A percentile compares a stretch with the other conserved stretches of the same genome.
Evolutionary conservation across 1,140 invertebrate species (phyloP).

Genomic region (Phortica variegata): DNA sequence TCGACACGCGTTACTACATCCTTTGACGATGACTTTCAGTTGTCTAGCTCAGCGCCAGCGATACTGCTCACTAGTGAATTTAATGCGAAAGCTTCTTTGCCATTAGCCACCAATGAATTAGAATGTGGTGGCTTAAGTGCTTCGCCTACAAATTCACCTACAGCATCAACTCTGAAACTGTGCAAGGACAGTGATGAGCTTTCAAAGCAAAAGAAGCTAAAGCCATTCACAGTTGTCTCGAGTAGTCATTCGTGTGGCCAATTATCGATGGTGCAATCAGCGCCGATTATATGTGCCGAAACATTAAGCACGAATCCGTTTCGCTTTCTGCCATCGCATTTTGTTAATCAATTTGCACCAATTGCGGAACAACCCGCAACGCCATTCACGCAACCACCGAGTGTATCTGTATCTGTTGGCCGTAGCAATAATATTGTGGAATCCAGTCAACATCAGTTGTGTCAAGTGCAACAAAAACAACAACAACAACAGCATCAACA

Average conservation of each 20-base stretch:
- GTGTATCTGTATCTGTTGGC: not conserved
- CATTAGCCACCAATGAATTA: too few relatives aligned
- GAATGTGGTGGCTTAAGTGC: not conserved
- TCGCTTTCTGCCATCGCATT: slow-evolving; percentile 27
- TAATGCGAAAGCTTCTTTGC: slow-evolving; percentile 3
- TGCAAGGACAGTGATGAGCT: slow-evolving; percentile 35
- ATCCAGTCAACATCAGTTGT: too few relatives aligned
- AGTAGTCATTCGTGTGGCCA: slow-evolving; percentile 36
- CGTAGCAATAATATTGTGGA: not conserved
- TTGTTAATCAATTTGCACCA: slow-evolving; percentile 39
- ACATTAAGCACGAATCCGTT: too few relatives aligned
- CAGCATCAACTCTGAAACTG: slow-evolving; percentile 38
- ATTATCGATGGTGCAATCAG: slow-evolving; percentile 22
- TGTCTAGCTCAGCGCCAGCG: slow-evolving; percentile 44
- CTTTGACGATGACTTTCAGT: slow-evolving; percentile 39
- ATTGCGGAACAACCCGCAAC: slow-evolving; percentile 29
- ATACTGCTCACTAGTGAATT: slow-evolving; percentile 37
- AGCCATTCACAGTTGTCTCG: not conserved
- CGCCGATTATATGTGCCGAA: slow-evolving; percentile 23
- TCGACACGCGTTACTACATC: slow-evolving; percentile 4
- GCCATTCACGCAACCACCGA: not conserved
- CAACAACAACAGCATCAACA: slow-evolving; percentile 2
- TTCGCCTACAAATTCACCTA: slow-evolving; percentile 35
- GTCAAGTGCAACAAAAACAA: not conserved
- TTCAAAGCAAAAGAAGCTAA: slow-evolving; percentile 5